phyloP scores from a whole-genome alignment of 2,888 invertebrate genomes.

The Tiphia femorata region DNA sequence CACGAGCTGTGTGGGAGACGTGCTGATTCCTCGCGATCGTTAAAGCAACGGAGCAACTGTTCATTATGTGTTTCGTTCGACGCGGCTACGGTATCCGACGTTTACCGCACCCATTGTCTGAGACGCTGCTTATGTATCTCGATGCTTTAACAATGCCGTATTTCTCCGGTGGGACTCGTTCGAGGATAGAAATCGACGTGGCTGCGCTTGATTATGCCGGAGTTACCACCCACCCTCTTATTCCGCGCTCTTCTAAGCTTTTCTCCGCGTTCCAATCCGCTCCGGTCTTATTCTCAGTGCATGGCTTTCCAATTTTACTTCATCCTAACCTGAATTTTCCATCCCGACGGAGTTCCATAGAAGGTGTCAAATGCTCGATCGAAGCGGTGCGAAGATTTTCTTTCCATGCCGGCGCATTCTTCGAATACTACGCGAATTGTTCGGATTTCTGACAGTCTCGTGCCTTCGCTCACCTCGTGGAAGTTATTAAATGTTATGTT shows the following conservation, averaged over 20 bases:
- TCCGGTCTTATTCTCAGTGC: constrained; percentile 11
- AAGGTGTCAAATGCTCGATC: constrained; percentile 37
- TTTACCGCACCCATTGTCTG: constrained; percentile 35
- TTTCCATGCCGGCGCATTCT: too few relatives aligned
- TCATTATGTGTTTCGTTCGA: too few relatives aligned
- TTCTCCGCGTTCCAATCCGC: constrained; percentile 5
- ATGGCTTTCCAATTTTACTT: constrained; percentile 15
- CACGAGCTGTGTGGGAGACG: too few relatives aligned
- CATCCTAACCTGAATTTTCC: constrained; percentile 38
- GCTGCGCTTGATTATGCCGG: constrained; percentile 41
- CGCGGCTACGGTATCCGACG: constrained; percentile 9
- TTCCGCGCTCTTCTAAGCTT: background rate
- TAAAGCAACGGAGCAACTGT: too few relatives aligned
- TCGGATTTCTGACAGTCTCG: too few relatives aligned
- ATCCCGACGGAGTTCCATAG: constrained; percentile 32
- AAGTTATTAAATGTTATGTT: too few relatives aligned
- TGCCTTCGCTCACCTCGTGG: too few relatives aligned
- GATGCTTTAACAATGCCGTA: constrained; percentile 38
- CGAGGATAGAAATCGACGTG: constrained; percentile 41
- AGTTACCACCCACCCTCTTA: constrained; percentile 18
- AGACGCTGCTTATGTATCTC: constrained; percentile 40
- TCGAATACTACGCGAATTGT: too few relatives aligned
- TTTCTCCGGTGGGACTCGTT: constrained; percentile 33
- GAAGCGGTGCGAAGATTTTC: too few relatives aligned
- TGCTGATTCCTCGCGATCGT: too few relatives aligned